phyloP scores from a whole-genome alignment of 2,797 vertebrate genomes.

The Steatocranus sp. region DNA sequence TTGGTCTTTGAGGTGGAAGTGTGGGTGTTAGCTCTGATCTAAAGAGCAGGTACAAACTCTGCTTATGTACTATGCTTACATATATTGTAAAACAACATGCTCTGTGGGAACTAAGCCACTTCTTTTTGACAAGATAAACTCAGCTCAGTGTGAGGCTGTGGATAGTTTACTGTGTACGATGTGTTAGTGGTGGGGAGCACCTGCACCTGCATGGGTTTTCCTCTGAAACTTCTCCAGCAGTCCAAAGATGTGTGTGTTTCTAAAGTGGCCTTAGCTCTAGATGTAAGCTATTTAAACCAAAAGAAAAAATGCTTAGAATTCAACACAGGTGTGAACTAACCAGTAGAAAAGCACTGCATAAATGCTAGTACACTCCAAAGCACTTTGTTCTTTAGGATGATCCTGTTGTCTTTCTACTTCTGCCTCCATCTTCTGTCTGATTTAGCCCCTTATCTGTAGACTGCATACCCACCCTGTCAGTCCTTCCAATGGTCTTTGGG shows the following conservation, averaged over 20 bases:
- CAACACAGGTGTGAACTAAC: not conserved
- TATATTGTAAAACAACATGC: slow-evolving; percentile 13
- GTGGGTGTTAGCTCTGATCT: slow-evolving; percentile 46
- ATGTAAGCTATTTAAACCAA: not conserved
- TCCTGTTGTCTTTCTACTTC: not conserved
- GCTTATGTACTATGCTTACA: slow-evolving; percentile 14
- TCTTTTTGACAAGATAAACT: slow-evolving; percentile 12
- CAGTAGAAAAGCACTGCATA: not conserved
- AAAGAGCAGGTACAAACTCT: slow-evolving; percentile 21
- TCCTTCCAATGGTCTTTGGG: not conserved
- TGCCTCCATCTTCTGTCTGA: not conserved
- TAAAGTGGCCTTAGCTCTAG: not conserved
- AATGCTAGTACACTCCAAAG: not conserved
- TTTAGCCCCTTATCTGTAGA: not conserved
- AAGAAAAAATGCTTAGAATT: not conserved
- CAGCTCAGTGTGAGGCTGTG: not conserved
- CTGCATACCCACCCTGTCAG: not conserved
- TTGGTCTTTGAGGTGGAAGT: slow-evolving; percentile 47
- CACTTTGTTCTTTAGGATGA: not conserved
- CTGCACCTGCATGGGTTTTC: not conserved
- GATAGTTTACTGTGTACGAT: not conserved
- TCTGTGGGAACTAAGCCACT: slow-evolving; percentile 7
- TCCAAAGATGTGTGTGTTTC: not conserved
- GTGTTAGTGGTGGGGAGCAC: not conserved
- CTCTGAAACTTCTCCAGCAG: not conserved